A percentile compares a stretch with the other conserved stretches of the same genome.
Conservation (phyloP, 92 coral and sea anemone species). For the Zoanthus solanderi region DNA sequence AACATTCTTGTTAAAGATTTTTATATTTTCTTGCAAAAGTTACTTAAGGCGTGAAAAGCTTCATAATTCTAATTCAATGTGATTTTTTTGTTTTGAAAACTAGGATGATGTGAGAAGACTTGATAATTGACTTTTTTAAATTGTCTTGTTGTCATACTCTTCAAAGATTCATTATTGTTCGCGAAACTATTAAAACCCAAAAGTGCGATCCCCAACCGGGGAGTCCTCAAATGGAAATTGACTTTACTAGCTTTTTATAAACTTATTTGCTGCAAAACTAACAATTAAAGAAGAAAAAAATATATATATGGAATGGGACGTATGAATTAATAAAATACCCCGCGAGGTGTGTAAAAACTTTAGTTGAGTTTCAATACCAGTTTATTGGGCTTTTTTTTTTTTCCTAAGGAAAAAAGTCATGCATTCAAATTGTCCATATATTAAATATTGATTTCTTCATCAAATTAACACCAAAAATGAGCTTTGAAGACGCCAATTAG, state of each 20-base stretch:
- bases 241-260: background rate
- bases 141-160: background rate
- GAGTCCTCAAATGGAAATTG: background rate
- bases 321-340: too few species aligned
- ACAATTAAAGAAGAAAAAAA: too few species aligned
- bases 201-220: background rate
- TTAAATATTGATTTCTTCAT: slow-evolving; percentile 9
- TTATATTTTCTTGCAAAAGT: background rate
- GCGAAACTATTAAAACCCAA: background rate
- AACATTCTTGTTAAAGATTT: background rate
- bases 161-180: slow-evolving; percentile 10
- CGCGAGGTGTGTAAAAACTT: too few species aligned
- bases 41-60: background rate
- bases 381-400: background rate
- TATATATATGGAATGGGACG: too few species aligned
- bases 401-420: background rate
- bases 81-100: background rate
- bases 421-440: background rate
- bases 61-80: background rate
- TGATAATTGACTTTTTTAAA: slow-evolving; percentile 9
- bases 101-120: background rate
- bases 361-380: too few species aligned
- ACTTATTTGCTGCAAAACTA: too few species aligned
- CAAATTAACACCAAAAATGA: slow-evolving; percentile 2
- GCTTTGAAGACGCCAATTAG: slow-evolving; percentile 17